These are phyloP conservation scores for Eremophila alpestris DNA, from an alignment of 2,797 vertebrate genomes.

Conservation along the genomic window DNA sequence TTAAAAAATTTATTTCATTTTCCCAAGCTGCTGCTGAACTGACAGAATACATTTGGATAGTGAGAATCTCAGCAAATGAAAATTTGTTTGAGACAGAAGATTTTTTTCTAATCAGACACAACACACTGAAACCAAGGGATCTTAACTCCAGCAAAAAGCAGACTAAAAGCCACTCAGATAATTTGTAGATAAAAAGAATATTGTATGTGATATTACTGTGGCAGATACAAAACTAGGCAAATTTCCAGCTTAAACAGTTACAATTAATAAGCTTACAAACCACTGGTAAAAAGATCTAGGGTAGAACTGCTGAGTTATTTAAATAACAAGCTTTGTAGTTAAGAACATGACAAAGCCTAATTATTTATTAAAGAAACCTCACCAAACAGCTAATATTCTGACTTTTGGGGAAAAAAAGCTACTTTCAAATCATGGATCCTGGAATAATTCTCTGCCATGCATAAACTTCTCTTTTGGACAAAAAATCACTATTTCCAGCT, in stretches of 20 bases:
- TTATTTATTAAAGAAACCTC: neutral
- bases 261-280: neutral
- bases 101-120: neutral
- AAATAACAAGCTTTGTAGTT: neutral
- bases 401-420: neutral
- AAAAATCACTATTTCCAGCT: accelerated
- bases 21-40: neutral
- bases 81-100: neutral
- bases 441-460: neutral
- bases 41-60: neutral
- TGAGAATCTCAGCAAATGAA: neutral
- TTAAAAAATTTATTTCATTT: neutral
- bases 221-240: neutral
- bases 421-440: neutral
- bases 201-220: neutral
- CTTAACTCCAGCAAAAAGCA: neutral
- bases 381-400: neutral
- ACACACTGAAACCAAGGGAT: neutral
- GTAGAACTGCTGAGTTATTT: neutral
- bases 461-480: neutral
- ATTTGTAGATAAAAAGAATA: neutral
- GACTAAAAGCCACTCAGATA: neutral
- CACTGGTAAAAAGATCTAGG: neutral
- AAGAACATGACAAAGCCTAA: neutral
- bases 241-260: neutral